These are phyloP conservation scores for Drusus annulatus DNA, from an alignment of 1,140 invertebrate genomes.

Conservation along the genomic window DNA sequence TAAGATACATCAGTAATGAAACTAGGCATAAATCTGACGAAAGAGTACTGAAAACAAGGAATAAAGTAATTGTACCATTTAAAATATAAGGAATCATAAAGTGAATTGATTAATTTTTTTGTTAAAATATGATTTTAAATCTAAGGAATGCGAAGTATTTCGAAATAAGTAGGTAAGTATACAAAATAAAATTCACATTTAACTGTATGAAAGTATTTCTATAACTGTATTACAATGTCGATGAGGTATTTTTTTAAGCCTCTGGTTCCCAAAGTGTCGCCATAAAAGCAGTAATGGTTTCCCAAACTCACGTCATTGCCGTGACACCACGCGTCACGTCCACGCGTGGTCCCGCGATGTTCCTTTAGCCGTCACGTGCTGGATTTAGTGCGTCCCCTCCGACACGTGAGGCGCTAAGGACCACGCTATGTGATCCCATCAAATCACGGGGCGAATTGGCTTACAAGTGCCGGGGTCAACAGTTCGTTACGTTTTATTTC, in stretches of 20 bases:
- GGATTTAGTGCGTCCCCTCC: constrained; percentile 36
- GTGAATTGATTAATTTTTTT: no score
- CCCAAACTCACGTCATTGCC: not conserved
- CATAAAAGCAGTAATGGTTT: constrained; percentile 3
- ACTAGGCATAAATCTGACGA: no score
- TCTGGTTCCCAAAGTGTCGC: not conserved
- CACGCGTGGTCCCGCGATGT: constrained; percentile 25
- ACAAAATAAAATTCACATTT: no score
- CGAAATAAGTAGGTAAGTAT: no score
- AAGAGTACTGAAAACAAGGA: no score
- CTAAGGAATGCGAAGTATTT: no score
- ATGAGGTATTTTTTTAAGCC: not conserved
- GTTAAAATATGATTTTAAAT: no score
- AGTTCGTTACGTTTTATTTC: not conserved
- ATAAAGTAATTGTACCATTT: no score
- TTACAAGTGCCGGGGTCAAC: constrained; percentile 16
- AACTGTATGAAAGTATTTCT: no score
- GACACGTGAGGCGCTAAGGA: constrained; percentile 25
- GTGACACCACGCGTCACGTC: constrained; percentile 17
- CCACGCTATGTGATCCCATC: constrained; percentile 31
- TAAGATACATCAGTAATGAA: no score
- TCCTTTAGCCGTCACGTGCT: constrained; percentile 20
- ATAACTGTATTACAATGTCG: no score
- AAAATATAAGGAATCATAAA: no score
- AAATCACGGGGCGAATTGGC: constrained; percentile 34